phyloP scores from a whole-genome alignment of 2,797 vertebrate species.

The Heteromormyrus szaboi region DNA sequence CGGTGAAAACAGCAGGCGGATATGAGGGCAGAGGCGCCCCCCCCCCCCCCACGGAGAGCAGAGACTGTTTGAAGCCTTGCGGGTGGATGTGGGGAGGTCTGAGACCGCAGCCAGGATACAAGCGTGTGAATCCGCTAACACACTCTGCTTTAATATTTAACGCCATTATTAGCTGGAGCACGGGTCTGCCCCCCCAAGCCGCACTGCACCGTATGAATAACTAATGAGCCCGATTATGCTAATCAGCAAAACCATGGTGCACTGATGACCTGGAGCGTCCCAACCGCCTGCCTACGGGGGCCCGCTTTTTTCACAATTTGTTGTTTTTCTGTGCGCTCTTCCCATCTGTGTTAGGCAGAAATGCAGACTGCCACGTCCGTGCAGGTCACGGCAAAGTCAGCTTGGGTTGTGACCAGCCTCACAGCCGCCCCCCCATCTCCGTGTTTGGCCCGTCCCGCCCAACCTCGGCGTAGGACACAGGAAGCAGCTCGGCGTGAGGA shows the following conservation, averaged over 20 bases:
- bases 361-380: neutral
- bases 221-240: conserved; percentile 74
- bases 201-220: conserved; percentile 70
- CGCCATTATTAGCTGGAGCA: conserved; percentile 74
- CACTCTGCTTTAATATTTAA: conserved; percentile 76
- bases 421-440: neutral
- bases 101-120: conserved; percentile 58
- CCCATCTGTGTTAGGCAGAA: neutral
- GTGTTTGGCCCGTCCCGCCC: neutral
- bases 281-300: neutral
- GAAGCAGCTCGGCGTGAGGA: neutral
- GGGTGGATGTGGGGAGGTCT: neutral
- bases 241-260: conserved; percentile 57
- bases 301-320: neutral
- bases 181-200: conserved; percentile 64
- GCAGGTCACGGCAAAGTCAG: neutral
- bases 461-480: neutral
- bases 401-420: neutral
- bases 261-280: conserved; percentile 57
- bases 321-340: neutral
- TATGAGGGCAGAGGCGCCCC: neutral
- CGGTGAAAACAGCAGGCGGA: neutral
- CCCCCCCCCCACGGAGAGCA: neutral
- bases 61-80: neutral
- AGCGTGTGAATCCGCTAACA: conserved; percentile 67